Evolutionary conservation across 2,888 invertebrate genomes (phyloP).

Genomic region (Pharmacophagus antenor): DNA sequence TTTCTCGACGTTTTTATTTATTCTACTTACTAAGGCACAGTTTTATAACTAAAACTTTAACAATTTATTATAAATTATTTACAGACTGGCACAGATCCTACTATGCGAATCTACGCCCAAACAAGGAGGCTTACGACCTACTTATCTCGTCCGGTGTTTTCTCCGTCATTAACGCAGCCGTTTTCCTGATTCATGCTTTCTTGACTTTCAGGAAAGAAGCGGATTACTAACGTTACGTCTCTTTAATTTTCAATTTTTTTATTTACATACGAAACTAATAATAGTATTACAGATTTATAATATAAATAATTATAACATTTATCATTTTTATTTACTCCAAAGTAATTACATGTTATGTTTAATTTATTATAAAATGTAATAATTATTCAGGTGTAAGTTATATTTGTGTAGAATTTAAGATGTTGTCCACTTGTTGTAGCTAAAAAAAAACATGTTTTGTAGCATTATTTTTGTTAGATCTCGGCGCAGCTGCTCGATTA

Average conservation of each 20-base stretch:
- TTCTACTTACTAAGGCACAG: too few relatives aligned
- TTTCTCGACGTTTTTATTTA: too few relatives aligned
- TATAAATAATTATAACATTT: conserved; percentile 5
- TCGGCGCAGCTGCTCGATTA: conserved; percentile 41
- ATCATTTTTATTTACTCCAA: conserved; percentile 30
- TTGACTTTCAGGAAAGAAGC: conserved; percentile 80
- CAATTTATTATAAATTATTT: conserved; percentile 34
- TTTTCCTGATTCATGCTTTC: conserved; percentile 83
- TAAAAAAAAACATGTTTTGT: conserved; percentile 11
- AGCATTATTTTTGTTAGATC: conserved; percentile 32
- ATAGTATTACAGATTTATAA: conserved; percentile 10
- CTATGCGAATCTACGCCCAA: conserved; percentile 80
- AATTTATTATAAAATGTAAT: conserved; percentile 12
- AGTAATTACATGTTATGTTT: conserved; percentile 18
- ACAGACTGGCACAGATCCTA: conserved; percentile 76
- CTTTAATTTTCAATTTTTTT: neutral
- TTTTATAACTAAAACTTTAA: too few relatives aligned
- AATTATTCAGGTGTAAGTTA: conserved; percentile 1
- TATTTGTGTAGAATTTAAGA: conserved; percentile 4
- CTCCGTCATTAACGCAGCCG: conserved; percentile 80
- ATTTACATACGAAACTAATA: conserved; percentile 9
- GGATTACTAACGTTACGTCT: conserved; percentile 60
- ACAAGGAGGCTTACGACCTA: conserved; percentile 85
- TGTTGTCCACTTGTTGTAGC: conserved; percentile 30
- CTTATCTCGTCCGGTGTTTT: conserved; percentile 84